Evolutionary conservation across 2,888 invertebrate species (phyloP), one percentile per base, ranked within the genome.

Genomic region (Drosophila kanekoi): DNA sequence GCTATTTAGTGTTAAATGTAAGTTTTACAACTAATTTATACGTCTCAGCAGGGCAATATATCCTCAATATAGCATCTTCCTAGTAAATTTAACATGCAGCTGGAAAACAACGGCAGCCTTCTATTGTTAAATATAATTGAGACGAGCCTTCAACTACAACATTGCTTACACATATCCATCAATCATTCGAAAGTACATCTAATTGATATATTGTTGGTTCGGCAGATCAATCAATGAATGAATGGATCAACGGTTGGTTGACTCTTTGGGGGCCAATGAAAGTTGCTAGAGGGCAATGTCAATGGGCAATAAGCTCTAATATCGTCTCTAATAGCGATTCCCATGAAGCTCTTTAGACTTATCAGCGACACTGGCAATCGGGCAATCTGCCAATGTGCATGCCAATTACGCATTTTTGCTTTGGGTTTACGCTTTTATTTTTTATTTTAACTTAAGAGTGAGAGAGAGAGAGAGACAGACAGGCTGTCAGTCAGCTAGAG

Each of bases 401-500:
- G 67, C 45, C 70, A 72, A 72, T 71, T 71, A 66, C 44, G 58
- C 63, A 45, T 52, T 56, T 52, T 47, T 35, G 20, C 56, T 16
- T 14, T 20, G 23, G 13, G 13, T 35, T 37, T 28, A 16, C 16
- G 35, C 23, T 32, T 20, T 28, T 47, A 20, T 13, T 49, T 49
- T 18, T 13, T 35, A 11, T 6, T 45, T 45, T 10, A 16, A 16
- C 37, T 49, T 38, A 3, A 18, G 18, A 41, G 32, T 8, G 41
- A 51, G 20, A 51, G 23, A 20, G 40, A 38, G 13, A 40, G 16
- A 28, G 13, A 35, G 14, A 16, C 10, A 3, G 18, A 10, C 32
- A 51, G 49, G 54, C 23, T 1, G 18, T 4, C 35, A 11, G 10
- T 35, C 13, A 10, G 8, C 9, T 23, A 13, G 41, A 44, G 35